Evolutionary conservation across 1,140 invertebrate genomes (phyloP).

Genomic region (Bicyclus anynana): DNA sequence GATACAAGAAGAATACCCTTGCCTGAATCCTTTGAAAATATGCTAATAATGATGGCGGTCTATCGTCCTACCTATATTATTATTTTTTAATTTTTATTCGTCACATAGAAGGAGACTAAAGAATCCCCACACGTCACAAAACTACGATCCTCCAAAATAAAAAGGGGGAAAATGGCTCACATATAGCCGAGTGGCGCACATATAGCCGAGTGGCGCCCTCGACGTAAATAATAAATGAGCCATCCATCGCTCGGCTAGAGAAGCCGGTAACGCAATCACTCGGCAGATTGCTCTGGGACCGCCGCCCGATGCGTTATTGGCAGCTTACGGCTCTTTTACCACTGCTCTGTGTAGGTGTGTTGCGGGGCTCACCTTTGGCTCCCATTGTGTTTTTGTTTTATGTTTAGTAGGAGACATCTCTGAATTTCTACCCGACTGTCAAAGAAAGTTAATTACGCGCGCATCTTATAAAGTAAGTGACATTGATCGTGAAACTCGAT

Average conservation of each 20-base stretch:
- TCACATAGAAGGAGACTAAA: neutral
- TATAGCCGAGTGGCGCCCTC: neutral
- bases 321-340: neutral
- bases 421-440: no score
- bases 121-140: neutral
- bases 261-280: constrained; percentile 2
- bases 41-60: no score
- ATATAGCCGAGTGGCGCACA: neutral
- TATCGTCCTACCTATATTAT: no score
- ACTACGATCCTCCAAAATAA: neutral
- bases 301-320: neutral
- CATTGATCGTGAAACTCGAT: no score
- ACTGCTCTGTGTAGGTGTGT: neutral
- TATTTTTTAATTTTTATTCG: no score
- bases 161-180: neutral
- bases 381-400: no score
- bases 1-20: no score
- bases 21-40: no score
- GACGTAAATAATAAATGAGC: neutral
- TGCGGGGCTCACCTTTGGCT: no score
- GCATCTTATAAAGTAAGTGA: no score
- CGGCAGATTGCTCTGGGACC: constrained; percentile 1
- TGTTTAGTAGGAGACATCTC: no score
- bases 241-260: neutral
- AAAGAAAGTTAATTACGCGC: no score